phyloP scores from a whole-genome alignment of 2,113 vertebrate species.

The Chamaea fasciata region DNA sequence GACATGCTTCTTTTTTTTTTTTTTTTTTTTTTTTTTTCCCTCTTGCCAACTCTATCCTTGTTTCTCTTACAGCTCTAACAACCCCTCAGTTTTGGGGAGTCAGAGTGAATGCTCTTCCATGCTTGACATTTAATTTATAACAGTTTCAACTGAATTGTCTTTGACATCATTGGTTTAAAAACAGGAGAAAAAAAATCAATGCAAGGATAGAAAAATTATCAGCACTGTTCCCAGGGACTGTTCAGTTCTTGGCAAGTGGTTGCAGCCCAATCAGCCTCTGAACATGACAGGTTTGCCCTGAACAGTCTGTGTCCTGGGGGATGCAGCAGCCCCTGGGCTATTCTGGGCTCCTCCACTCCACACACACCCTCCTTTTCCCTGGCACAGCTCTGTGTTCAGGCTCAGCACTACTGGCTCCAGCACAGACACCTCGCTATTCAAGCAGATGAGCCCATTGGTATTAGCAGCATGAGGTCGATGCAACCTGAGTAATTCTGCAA shows the following conservation, averaged over 20 bases:
- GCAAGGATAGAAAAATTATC: not conserved
- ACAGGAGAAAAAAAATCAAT: not conserved
- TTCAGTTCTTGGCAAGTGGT: not conserved
- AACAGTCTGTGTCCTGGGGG: not conserved
- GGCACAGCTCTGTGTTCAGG: not conserved
- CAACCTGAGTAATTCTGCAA: not conserved
- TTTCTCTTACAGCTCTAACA: not conserved
- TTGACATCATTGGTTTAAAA: not conserved
- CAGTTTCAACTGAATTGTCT: not conserved
- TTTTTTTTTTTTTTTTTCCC: not conserved
- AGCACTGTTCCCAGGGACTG: not conserved
- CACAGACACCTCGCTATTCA: not conserved
- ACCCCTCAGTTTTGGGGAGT: not conserved
- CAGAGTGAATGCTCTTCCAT: not conserved
- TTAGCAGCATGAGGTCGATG: not conserved
- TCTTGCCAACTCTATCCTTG: not conserved
- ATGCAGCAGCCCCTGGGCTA: not conserved
- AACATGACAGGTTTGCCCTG: not conserved
- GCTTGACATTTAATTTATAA: not conserved
- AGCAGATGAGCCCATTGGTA: not conserved
- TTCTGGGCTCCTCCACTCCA: not conserved
- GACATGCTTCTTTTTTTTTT: too few relatives aligned
- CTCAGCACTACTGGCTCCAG: not conserved
- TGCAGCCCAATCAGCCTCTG: not conserved
- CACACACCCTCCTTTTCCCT: not conserved